Conservation (phyloP, 2,797 vertebrate species). For the Semotilus atromaculatus region DNA sequence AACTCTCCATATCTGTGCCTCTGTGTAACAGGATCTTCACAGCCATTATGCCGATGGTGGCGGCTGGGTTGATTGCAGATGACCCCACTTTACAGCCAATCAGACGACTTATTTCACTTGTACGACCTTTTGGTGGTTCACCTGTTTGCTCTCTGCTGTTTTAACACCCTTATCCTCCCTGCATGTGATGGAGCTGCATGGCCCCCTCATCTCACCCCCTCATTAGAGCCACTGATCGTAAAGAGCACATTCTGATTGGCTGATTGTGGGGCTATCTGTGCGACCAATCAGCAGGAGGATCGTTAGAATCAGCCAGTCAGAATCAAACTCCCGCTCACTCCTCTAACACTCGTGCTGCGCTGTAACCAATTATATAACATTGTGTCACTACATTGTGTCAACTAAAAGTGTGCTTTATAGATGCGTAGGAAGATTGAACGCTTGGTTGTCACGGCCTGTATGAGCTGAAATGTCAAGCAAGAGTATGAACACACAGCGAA, state of each 20-base stretch:
- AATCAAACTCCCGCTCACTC: constrained; percentile 65
- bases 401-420: constrained; percentile 29
- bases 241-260: constrained; percentile 84
- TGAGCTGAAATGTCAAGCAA: constrained; percentile 15
- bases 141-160: constrained; percentile 63
- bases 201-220: constrained; percentile 28
- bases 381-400: not conserved
- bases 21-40: constrained; percentile 96
- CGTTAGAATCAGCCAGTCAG: constrained; percentile 77
- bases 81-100: constrained; percentile 99
- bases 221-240: constrained; percentile 54
- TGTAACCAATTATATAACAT: not conserved
- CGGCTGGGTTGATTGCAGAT: constrained; percentile 95
- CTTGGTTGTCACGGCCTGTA: not conserved
- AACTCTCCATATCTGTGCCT: constrained; percentile 63
- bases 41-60: constrained; percentile 99
- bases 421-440: not conserved
- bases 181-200: constrained; percentile 72
- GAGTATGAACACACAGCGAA: constrained; percentile 19
- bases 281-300: constrained; percentile 55
- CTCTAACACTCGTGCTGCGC: constrained; percentile 52
- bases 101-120: constrained; percentile 93
- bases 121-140: constrained; percentile 80
- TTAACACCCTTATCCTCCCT: constrained; percentile 68
- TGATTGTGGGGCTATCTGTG: constrained; percentile 77